Percentiles rank a stretch among this genome's conserved stretches.
These are phyloP conservation scores for Watsonalla cultraria DNA, from an alignment of 2,888 invertebrate genomes.

Conservation along the genomic window DNA sequence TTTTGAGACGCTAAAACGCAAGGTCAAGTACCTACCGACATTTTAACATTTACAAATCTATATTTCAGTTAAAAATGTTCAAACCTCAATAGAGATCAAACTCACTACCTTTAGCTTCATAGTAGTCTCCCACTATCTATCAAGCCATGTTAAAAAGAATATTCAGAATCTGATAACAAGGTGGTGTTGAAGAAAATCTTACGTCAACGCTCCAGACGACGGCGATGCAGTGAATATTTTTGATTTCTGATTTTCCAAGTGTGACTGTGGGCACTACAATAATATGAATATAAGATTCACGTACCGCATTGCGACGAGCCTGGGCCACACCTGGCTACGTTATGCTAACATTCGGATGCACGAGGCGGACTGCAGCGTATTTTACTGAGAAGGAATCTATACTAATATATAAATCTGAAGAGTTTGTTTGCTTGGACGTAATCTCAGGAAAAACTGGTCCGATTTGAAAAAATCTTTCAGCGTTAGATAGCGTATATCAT, in stretches of 20 bases:
- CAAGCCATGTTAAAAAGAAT: no score
- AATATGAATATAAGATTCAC: slow-evolving; percentile 68
- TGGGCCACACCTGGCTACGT: slow-evolving; percentile 67
- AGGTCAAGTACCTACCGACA: no score
- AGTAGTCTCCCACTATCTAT: no score
- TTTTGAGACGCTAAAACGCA: no score
- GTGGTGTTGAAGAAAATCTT: neutral
- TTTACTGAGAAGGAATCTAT: slow-evolving; percentile 9
- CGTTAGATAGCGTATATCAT: neutral
- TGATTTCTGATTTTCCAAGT: slow-evolving; percentile 27
- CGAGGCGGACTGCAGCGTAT: slow-evolving; percentile 30
- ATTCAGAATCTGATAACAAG: no score
- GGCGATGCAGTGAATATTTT: slow-evolving; percentile 16
- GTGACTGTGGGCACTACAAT: slow-evolving; percentile 43
- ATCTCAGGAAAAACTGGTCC: slow-evolving; percentile 9
- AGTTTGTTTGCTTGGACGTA: slow-evolving; percentile 4
- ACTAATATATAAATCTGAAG: no score
- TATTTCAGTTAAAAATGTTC: no score
- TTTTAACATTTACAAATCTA: no score
- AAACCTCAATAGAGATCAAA: no score
- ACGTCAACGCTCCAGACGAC: neutral
- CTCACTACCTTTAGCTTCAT: no score
- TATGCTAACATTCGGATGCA: slow-evolving; percentile 53
- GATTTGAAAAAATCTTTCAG: no score
- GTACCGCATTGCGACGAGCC: slow-evolving; percentile 74